Base-by-base conservation (phyloP, 2,113 vertebrate species). In the Solenodon paradoxus region DNA sequence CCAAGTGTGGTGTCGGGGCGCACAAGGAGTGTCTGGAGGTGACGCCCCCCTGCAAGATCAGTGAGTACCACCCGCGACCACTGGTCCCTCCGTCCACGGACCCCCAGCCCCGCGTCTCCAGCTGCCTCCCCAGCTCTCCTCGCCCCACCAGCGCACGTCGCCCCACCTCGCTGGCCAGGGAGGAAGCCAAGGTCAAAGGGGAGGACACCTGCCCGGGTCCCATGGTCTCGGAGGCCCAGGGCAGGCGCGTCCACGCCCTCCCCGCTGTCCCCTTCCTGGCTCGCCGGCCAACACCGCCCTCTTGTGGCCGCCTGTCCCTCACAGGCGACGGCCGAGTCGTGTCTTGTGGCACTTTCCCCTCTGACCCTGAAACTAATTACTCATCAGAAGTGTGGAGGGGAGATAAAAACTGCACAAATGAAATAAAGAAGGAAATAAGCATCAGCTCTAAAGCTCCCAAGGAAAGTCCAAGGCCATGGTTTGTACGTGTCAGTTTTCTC, bases 11-110 rank as follows among this genome's bases (percentile, higher is more conserved):
- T 35, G 98, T 99, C 0, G 99, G 99, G 40, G 99, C 99, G 2
- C 99, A 99, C 96, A 99, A 99, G 97, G 99, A 99, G 97, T 99
- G 99, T 95, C 98, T 99, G 98, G 99, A 99, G 96, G 98, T 99
- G 85, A 99, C 99, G 95, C 99, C 99, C 64, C 99, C 99, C 97
- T 99, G 99, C 98, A 99, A 99, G 98, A 99, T 99, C 7, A 99
- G 99, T 99, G 98, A 98, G 99, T 99, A 69, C 6, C 0, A 17
- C 69, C 3, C 5, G 3, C 12, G 3, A 0, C 42, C 5, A 3
- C 28, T 0, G 0, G 51, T 10, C 3, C 1, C 11, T 38, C 51
- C 1, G 1, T 16, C 61, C 1, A 0, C 0, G 1, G 16, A 6
- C 0, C 4, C 1, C 0, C 0, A 7, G 53, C 22, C 72, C 9